Evolutionary conservation across 2,888 invertebrate species (phyloP), one percentile per base, ranked within the genome.

Genomic region (Poecilobothrus nobilitatus): DNA sequence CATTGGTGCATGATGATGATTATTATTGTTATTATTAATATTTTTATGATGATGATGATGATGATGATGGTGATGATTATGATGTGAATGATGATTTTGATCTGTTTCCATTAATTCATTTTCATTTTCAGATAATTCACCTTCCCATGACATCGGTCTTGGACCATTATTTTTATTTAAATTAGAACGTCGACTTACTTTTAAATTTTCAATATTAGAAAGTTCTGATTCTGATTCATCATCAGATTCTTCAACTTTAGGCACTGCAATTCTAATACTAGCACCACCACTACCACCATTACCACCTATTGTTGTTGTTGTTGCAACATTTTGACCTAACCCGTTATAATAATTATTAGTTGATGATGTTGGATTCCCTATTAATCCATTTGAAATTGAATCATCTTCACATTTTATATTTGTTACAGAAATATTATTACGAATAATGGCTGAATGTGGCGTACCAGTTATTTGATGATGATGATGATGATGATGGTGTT

Each of bases 131-230:
- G 94, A 94, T 15, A 95, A 86, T 80, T 94, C 94, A 10, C 95
- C 95, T 80, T 95, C 95, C 95, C 95, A 95, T 9, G 94, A 94
- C 95, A 95, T 95, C 66, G 95, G 95, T 67, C 95, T 83, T 10
- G 87, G 86, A 65, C 85, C 85, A 71, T 79, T 81, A 70, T 80
- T 80, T 67, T 70, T 73, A 66, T 70, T 41, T 65, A 70, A 70
- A 70, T 80, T 83, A 9, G 74, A 74, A 53, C 87, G 81, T 69
- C 86, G 77, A 71, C 85, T 86, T n/a, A 86, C 86, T 70, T 80
- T 80, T 6, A 80, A 75, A 72, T 79, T 80, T 73, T 82, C 82
- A 71, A 82, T 82, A 70, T 78, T 80, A 33, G 80, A 78, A 72
- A 82, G 65, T 72, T 82, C 82, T 12, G 78, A 76, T 70, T 82